Evolutionary conservation across 92 coral and sea anemone genomes (phyloP), one percentile per base, ranked within the genome.

Genomic region (Meandrina meandrites): DNA sequence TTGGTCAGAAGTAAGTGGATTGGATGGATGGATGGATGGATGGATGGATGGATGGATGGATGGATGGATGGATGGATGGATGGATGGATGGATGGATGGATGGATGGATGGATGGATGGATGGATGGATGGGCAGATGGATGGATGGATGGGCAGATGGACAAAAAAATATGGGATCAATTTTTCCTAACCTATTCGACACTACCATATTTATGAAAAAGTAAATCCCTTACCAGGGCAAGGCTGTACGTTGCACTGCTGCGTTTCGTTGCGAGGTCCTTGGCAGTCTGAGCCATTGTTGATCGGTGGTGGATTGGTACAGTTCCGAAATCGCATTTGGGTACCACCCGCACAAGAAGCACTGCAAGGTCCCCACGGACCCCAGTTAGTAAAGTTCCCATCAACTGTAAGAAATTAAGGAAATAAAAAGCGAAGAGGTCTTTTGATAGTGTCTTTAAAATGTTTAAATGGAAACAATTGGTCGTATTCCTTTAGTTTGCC

Each of bases 221-320:
- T 47, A n/a, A 11, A 28, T 24, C 60, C 2, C 12, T 15, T 48
- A 89, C 92, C 85, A 85, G 89, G 92, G 27, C 89, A 89, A 12
- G 81, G 79, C 4, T 74, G 82, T 17, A 31, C 21, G n/a, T 85
- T 47, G 45, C 92, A 89, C 12, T 30, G 58, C 31, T 1, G 66
- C 9, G 78, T 74, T 66, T 85, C 82, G 53, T 72, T 64, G 7
- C 54, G 19, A 32, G 68, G 81, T 31, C 92, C 92, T 66, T 28
- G 58, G 56, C 92, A 89, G 72, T 79, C 78, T 16, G 66, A 11
- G 27, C 84, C 89, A 51, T 70, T 81, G 78, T 82, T 71, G 22
- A 83, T 30, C 70, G 89, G 92, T 10, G 87, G 74, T 27, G 86
- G 89, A 22, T 84, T 58, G 34, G 86, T 72, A 24, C 92, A 89